Evolutionary conservation across 1,140 invertebrate species (phyloP), one percentile per base, ranked within the genome.

Genomic region (Zaprionus ghesquierei): DNA sequence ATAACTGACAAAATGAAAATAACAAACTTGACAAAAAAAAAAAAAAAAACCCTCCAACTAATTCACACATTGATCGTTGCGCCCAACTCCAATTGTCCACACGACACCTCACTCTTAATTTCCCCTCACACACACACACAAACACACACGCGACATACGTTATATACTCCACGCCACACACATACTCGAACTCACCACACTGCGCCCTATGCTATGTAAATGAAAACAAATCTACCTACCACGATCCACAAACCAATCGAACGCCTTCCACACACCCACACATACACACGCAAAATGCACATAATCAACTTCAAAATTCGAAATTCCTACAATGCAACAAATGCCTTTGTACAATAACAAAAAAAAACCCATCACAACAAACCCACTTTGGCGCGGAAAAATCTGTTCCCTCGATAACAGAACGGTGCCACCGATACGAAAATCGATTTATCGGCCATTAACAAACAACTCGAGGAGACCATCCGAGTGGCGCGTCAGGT

Each of bases 391-490:
- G 22, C 41, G 35, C 63, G 59, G 29, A 33, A 6, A 49, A 62
- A 15, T 29, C 61, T 44, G 20, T 65, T 65, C 44, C n/a, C n/a
- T n/a, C 41, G 56, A 49, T 66, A 44, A 69, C 63, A 91, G 90
- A 91, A 77, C 79, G 85, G 87, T 62, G 90, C 89, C 38, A 90
- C 75, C 66, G 90, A 92, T 69, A 91, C 89, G 27, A 78, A 90
- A 81, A 89, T 92, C 77, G 91, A 92, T 75, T 51, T 92, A 49
- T 84, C 85, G 59, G 90, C 90, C 13, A 90, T 92, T 63, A 92
- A 90, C 69, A 91, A 92, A 69, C 91, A 92, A 75, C 70, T 92
- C 29, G 90, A 92, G 73, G 90, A 92, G 55, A 92, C 91, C 33
- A 92, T 92, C 33, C 81, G 91, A 15, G 91, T 92, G 56, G 91